Conservation (phyloP, 2,797 vertebrate genomes). For the Synanceia verrucosa region DNA sequence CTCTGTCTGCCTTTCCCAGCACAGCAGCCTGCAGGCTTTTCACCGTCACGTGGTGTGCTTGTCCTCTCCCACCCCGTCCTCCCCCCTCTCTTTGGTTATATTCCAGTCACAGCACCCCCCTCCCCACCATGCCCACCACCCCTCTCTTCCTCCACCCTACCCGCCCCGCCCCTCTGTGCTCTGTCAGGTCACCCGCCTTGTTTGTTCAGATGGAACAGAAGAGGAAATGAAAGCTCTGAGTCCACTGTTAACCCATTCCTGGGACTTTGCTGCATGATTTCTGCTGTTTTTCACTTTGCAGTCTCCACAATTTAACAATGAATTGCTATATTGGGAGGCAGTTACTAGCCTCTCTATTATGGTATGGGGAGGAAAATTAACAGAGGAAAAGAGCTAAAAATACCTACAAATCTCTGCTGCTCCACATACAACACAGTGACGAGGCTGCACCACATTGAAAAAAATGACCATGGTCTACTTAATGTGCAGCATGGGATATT, state of each 20-base stretch:
- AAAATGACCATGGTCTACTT: conserved; percentile 52
- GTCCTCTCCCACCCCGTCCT: conserved; percentile 50
- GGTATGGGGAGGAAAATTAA: neutral
- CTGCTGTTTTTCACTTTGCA: conserved; percentile 34
- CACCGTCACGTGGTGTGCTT: conserved; percentile 75
- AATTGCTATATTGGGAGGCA: conserved; percentile 32
- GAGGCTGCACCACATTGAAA: conserved; percentile 4
- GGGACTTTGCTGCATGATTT: conserved; percentile 52
- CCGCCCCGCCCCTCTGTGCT: conserved; percentile 68
- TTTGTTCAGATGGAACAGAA: conserved; percentile 86
- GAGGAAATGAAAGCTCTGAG: conserved; percentile 83
- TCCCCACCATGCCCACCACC: neutral
- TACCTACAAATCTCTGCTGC: conserved; percentile 38
- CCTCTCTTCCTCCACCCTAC: conserved; percentile 11
- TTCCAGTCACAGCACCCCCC: conserved; percentile 75
- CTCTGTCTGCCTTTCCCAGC: conserved; percentile 77
- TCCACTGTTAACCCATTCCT: conserved; percentile 79
- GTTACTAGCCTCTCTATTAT: conserved; percentile 5
- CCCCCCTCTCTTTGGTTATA: conserved; percentile 70
- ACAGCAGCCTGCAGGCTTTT: conserved; percentile 80
- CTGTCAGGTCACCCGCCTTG: conserved; percentile 84
- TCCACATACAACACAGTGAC: conserved; percentile 29
- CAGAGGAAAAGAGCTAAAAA: conserved; percentile 36
- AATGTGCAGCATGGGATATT: conserved; percentile 50
- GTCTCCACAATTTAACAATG: conserved; percentile 31